Base-by-base conservation (phyloP, 2,113 vertebrate species). In the Campylomormyrus numenius region DNA sequence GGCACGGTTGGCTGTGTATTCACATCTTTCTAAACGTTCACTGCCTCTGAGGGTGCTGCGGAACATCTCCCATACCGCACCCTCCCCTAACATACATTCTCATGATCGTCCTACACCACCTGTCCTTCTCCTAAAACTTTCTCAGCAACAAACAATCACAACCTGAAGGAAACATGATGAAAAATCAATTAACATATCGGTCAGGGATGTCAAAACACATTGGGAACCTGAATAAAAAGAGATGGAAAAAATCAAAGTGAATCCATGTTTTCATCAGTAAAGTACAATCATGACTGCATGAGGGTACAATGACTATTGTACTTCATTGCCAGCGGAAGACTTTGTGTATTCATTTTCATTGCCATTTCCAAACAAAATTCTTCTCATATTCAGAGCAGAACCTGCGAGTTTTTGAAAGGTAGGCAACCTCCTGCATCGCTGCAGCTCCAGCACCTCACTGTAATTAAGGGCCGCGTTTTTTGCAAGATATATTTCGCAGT, bases 391-490 rank as follows among this genome's bases (percentile, higher is more conserved):
- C 21, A 48, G 39, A 46, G 35, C 17, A 80, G 74, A 70, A 42
- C 74, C 45, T n/a, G 17, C 1, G 1, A 10, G 42, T 85, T 85
- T 46, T 85, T 85, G 39, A 85, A 48, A n/a, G 42, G 45, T 27
- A 85, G 42, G 56, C 56, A 9, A 84, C 42, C 80, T 9, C 91
- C 39, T 42, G 39, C 90, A 93, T 93, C 90, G 77, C 89, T 13
- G 5, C 13, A 77, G 74, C 35, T 42, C 1, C 35, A 42, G 74
- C 35, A 42, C 31, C 15, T 19, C 10, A 2, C 70, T 77, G 35
- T 77, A 77, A 42, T 77, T 19, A 19, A 77, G 70, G 13, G 70
- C 15, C 2, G 35, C 0, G 45, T 48, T 85, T 48, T 7, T 85
- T 85, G 19, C 24, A 46, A 24, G 83, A 3, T 49, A 21, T n/a